phyloP scores from a whole-genome alignment of 2,888 invertebrate genomes.

The Brachynemurus nebulosus region DNA sequence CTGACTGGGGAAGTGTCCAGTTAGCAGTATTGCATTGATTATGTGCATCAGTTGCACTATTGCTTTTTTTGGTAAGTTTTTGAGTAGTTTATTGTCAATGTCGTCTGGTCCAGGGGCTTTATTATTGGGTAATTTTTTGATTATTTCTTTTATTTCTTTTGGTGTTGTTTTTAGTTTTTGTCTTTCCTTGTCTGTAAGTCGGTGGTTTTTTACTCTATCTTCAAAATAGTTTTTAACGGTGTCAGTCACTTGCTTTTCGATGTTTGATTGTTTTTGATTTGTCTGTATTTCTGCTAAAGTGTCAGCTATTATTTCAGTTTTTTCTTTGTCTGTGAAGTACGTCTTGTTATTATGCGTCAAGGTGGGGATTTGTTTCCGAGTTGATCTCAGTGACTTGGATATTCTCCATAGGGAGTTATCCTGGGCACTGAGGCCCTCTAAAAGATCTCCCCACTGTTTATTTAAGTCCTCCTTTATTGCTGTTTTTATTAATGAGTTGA shows the following conservation, averaged over 20 bases:
- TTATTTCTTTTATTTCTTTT: slow-evolving; percentile 7
- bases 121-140: slow-evolving; percentile 15
- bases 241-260: neutral
- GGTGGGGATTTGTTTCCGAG: neutral
- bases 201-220: neutral
- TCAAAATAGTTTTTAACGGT: neutral
- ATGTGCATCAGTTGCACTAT: too few species aligned
- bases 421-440: slow-evolving; percentile 8
- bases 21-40: too few species aligned
- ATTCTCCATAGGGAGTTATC: slow-evolving; percentile 10
- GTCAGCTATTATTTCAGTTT: neutral
- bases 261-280: neutral
- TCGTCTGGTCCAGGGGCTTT: too few species aligned
- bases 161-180: too few species aligned
- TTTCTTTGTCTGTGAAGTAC: neutral
- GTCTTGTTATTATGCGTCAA: slow-evolving; percentile 1
- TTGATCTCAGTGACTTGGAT: slow-evolving; percentile 5
- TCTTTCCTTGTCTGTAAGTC: neutral
- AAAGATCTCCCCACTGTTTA: slow-evolving; percentile 10
- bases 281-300: neutral
- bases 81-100: too few species aligned
- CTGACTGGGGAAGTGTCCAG: too few species aligned
- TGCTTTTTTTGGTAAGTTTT: too few species aligned
- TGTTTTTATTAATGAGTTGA: neutral
- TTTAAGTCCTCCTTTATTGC: slow-evolving; percentile 8